These are phyloP conservation scores for Saxidomus purpurata DNA, from an alignment of 1,140 invertebrate genomes.

Conservation along the genomic window DNA sequence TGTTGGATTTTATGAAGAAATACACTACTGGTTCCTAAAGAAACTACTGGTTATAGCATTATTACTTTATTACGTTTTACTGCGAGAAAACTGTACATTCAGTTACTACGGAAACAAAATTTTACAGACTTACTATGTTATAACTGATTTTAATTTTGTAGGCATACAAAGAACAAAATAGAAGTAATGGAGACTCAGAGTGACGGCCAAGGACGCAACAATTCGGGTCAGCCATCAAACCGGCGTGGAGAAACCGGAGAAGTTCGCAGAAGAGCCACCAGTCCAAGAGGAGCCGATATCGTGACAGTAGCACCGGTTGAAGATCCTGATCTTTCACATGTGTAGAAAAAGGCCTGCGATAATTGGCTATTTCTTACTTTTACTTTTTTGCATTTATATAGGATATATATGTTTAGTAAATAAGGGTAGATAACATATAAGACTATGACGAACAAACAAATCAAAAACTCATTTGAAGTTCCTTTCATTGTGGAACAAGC, in stretches of 20 bases:
- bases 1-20: no score
- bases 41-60: no score
- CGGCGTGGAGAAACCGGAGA: not conserved
- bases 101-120: no score
- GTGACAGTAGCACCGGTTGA: constrained; percentile 38
- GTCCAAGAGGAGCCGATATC: not conserved
- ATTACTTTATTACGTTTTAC: no score
- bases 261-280: not conserved
- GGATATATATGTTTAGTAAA: not conserved
- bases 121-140: no score
- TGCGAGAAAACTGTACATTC: no score
- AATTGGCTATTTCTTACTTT: not conserved
- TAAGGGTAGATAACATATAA: not conserved
- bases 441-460: not conserved
- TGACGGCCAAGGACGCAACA: not conserved
- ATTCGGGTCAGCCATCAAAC: not conserved
- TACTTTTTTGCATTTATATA: not conserved
- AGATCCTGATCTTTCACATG: constrained; percentile 38
- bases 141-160: not conserved
- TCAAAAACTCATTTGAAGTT: no score
- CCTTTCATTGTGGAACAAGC: no score
- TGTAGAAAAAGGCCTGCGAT: not conserved
- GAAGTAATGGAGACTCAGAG: not conserved
- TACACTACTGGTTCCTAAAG: no score
- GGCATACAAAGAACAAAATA: constrained; percentile 5